phyloP scores from a whole-genome alignment of 2,888 invertebrate genomes.

The Acronicta leporina region DNA sequence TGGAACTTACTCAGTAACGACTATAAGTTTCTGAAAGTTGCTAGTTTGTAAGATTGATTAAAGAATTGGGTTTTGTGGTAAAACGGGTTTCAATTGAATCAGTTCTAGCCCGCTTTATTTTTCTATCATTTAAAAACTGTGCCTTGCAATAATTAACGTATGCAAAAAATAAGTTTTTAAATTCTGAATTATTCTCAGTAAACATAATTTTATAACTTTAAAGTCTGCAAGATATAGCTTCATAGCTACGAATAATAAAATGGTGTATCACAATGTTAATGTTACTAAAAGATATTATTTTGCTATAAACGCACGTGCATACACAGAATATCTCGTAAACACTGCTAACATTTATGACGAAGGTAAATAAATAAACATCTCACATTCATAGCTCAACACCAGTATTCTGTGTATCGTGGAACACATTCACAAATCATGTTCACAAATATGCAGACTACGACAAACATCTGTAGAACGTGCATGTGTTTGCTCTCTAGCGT shows the following conservation, averaged over 20 bases:
- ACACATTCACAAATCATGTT: constrained; percentile 43
- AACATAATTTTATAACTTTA: no score
- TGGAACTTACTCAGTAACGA: constrained; percentile 45
- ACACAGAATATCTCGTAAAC: constrained; percentile 27
- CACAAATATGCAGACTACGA: constrained; percentile 24
- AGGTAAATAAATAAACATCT: constrained; percentile 48
- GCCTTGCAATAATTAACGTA: no score
- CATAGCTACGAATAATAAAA: neutral
- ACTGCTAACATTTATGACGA: constrained; percentile 37
- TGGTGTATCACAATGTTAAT: constrained; percentile 20
- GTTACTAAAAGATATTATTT: constrained; percentile 28
- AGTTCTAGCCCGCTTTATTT: constrained; percentile 1
- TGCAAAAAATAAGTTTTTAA: no score
- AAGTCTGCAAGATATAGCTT: no score
- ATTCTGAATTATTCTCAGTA: no score
- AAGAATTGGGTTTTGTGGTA: constrained; percentile 33
- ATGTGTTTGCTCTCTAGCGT: constrained; percentile 25
- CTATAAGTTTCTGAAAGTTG: constrained; percentile 37
- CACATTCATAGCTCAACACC: constrained; percentile 28
- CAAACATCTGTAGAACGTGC: constrained; percentile 33
- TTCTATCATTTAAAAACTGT: constrained; percentile 8
- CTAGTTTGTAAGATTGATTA: constrained; percentile 51
- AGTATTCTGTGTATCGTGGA: constrained; percentile 22
- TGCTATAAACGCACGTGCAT: constrained; percentile 11
- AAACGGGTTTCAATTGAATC: constrained; percentile 31